Conservation (phyloP, 2,113 vertebrate species). For the Daubentonia madagascariensis region DNA sequence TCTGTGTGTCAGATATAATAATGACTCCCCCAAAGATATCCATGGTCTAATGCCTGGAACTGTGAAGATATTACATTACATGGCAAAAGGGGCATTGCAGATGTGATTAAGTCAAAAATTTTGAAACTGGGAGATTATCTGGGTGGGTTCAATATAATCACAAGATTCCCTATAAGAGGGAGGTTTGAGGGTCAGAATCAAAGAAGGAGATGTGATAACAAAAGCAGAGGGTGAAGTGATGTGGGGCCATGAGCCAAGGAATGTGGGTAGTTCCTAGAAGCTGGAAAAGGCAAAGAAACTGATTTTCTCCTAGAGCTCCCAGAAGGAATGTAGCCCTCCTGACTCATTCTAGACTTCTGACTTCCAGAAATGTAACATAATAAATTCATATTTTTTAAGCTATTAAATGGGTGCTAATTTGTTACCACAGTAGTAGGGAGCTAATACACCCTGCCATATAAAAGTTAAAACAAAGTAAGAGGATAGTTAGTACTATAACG, state of each 20-base stretch:
- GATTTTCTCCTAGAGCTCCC: neutral
- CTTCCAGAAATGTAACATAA: neutral
- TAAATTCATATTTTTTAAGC: neutral
- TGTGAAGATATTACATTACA: neutral
- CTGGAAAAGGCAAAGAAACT: neutral
- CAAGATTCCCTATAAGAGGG: neutral
- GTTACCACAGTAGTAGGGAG: neutral
- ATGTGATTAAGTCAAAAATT: neutral
- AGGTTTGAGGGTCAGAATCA: neutral
- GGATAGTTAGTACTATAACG: neutral
- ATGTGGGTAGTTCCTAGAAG: neutral
- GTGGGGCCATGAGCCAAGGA: neutral
- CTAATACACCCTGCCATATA: accelerated
- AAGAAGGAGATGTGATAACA: neutral
- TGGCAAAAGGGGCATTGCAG: neutral
- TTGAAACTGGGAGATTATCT: neutral
- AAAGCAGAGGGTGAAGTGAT: neutral
- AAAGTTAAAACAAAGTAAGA: neutral
- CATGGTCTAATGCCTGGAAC: neutral
- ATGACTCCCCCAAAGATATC: neutral
- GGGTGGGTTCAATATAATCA: accelerated
- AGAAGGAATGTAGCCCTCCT: neutral
- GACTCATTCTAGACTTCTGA: neutral
- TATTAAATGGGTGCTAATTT: neutral
- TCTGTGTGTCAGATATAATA: neutral